Base-by-base conservation (phyloP, 2,113 vertebrate species). In the Pterocles gutturalis region DNA sequence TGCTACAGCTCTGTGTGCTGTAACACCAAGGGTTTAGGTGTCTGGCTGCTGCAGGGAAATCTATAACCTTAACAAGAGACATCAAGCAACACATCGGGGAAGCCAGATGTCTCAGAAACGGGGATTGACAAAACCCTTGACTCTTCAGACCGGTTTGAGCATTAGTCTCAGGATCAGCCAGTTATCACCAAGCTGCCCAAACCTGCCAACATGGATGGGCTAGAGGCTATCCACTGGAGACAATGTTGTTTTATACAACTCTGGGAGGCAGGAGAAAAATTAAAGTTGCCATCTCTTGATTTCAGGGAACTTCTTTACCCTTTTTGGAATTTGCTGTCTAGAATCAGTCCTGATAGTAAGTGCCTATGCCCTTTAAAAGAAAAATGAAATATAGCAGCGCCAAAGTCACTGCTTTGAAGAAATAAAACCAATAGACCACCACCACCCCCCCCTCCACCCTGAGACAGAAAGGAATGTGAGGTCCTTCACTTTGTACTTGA, bases 371-470 rank as follows among this genome's bases (percentile, higher is more conserved):
- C 28, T 90, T 76, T 71, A n/a, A 79, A 90, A 88, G 18, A 76
- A 18, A 54, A 73, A 66, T 11, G 2, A 29, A 60, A 78, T 4
- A 3, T 33, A 75, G 11, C n/a, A 57, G 13, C 0, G 0, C 16
- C 70, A n/a, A 87, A 93, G 8, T 49, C 15, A 51, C 10, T 70
- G 10, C 8, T 81, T 89, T 60, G 14, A 65, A 33, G 48, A 81
- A 71, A 55, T 7, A 72, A 87, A 80, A 4, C 10, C 5, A 55
- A 41, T 36, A 69, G 12, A 18, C 6, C 5, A 38, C 38, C 38
- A 38, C n/a, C n/a, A n/a, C n/a, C n/a, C n/a, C n/a, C n/a, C n/a
- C n/a, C 2, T 21, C 1, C 11, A 7, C 11, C 17, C 11, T 25
- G 17, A 89, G 7, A 7, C 20, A 70, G 51, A 87, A 89, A 70